Percentiles rank a stretch among this genome's conserved stretches.
phyloP scores from a whole-genome alignment of 2,888 invertebrate species.

The Chalcis sispes region DNA sequence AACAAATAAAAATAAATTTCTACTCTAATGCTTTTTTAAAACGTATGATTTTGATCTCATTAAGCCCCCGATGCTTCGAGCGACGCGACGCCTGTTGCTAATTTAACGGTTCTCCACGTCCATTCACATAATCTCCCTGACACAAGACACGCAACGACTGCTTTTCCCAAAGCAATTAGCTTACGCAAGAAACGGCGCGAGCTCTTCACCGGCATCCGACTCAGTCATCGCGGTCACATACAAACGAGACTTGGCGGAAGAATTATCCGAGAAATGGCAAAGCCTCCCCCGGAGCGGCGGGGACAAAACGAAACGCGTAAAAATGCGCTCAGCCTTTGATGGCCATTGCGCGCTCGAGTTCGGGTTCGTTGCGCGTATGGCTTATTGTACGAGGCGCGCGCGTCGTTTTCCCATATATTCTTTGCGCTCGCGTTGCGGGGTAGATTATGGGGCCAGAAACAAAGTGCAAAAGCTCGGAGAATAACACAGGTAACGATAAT shows the following conservation, averaged over 20 bases:
- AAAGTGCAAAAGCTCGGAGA: slow-evolving; percentile 18
- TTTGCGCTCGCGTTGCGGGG: background rate
- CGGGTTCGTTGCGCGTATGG: background rate
- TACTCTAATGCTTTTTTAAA: slow-evolving; percentile 45
- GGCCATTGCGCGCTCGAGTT: background rate
- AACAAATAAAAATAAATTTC: slow-evolving; percentile 48
- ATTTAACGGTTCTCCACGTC: slow-evolving; percentile 58
- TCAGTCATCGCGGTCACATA: slow-evolving; percentile 53
- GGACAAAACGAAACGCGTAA: no score
- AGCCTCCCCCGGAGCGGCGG: background rate
- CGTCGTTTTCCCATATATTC: no score
- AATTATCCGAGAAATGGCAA: slow-evolving; percentile 8
- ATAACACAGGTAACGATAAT: slow-evolving; percentile 32
- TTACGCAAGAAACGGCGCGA: slow-evolving; percentile 66
- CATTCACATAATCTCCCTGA: slow-evolving; percentile 67
- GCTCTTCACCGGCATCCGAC: slow-evolving; percentile 68
- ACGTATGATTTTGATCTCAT: slow-evolving; percentile 46
- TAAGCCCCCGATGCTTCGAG: slow-evolving; percentile 7
- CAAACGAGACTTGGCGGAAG: slow-evolving; percentile 53
- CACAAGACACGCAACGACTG: slow-evolving; percentile 65
- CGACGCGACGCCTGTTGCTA: slow-evolving; percentile 33
- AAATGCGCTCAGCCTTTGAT: background rate
- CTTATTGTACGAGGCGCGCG: background rate
- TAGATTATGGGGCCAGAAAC: slow-evolving; percentile 37
- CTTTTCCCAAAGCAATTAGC: slow-evolving; percentile 71